Evolutionary conservation across 2,113 vertebrate species (phyloP).

Genomic region (Bothrops jararaca): DNA sequence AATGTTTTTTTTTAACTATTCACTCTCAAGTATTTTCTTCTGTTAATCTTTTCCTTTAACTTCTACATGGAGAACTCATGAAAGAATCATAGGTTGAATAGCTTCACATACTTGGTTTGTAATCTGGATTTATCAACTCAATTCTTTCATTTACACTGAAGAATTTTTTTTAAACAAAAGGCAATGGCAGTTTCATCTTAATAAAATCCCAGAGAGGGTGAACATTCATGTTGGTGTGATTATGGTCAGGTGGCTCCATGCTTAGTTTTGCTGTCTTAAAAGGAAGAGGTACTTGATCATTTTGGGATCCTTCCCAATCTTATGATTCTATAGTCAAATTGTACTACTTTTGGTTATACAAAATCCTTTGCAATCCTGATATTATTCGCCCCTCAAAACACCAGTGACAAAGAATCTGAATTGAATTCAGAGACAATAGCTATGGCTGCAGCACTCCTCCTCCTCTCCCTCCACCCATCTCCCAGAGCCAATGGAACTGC

Average conservation of each 20-base stretch:
- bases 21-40: neutral
- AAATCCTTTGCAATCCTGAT: neutral
- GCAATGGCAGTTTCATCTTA: neutral
- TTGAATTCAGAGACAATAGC: slow-evolving; percentile 54
- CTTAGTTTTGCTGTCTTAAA: neutral
- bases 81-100: neutral
- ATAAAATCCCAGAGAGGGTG: neutral
- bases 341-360: neutral
- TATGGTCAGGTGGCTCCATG: neutral
- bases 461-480: neutral
- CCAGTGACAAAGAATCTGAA: slow-evolving; percentile 12
- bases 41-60: neutral
- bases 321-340: neutral
- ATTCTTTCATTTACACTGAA: neutral
- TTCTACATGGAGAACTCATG: neutral
- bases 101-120: neutral
- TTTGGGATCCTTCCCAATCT: neutral
- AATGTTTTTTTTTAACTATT: neutral
- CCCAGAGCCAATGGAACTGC: slow-evolving; percentile 49
- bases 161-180: neutral
- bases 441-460: slow-evolving; percentile 14
- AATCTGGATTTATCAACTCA: neutral
- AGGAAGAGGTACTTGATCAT: neutral
- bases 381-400: neutral
- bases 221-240: neutral